Evolutionary conservation across 2,113 vertebrate species (phyloP), one percentile per base, ranked within the genome.

Genomic region (Paraplagusia blochii): DNA sequence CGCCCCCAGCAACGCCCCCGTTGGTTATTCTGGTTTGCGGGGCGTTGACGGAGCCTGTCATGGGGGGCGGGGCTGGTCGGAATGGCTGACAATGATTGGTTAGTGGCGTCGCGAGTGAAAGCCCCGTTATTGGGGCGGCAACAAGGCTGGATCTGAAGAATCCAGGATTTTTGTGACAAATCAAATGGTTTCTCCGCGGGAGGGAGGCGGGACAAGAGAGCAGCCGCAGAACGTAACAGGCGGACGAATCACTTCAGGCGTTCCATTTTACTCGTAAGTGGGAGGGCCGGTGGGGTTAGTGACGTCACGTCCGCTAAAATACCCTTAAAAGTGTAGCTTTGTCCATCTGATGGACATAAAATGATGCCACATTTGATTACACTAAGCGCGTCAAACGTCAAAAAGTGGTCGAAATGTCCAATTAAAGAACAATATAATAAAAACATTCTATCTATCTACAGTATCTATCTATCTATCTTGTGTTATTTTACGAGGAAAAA

Each of bases 1-100:
- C 86, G 53, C 81, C 84, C 79, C 63, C 18, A 11, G 66, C 10
- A 42, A 53, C 81, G 71, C 82, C 82, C 68, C 68, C 74, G 17
- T 71, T 49, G 62, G 57, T 51, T 14, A 19, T 50, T 40, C 8
- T 53, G 34, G 63, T 69, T 48, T 33, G 71, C 44, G 3, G 66
- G 66, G 76, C 57, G 76, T 77, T 54, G 2, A 11, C 51, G 13
- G 0, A 1, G 34, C 2, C 3, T 0, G 18, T 1, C 3, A 0
- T 0, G 0, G 0, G 48, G 69, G 73, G 74, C 51, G 68, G 45
- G 0, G 66, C 19, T 12, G 0, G 1, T 1, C 0, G 2, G 2
- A 17, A 29, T 40, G 1, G 1, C 4, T 6, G 0, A 0, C 15
- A 49, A 0, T 66, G 22, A 74, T 81, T 77, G 74, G 85, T 16